Base-by-base conservation (phyloP, 2,888 invertebrate species). In the Oasisia sp. region DNA sequence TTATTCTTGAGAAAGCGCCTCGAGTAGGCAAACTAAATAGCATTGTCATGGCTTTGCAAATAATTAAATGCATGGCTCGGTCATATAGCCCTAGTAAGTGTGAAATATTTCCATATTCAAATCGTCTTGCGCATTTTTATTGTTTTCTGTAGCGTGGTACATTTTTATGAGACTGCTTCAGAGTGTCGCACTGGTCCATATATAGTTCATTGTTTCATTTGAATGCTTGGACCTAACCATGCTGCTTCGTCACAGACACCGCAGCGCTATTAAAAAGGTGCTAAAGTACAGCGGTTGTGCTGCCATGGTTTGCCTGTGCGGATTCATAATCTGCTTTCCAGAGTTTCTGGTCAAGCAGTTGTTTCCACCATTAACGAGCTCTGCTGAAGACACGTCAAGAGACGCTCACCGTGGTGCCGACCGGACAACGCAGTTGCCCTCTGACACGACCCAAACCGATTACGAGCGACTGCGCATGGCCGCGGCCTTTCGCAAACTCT, bases 101-200 rank as follows among this genome's bases (percentile, higher is more conserved):
- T 27, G 74, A 74, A 74, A 74, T 74, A 74, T 14, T 74, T 74
- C 74, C 74, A 74, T 74, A 74, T 74, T 74, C 74, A 74, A n/a
- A 74, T 74, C 74, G 74, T n/a, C 19, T 74, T 74, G 14, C 14
- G 7, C 74, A 27, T 74, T 74, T 74, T 74, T 74, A 74, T 74
- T 74, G 74, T 27, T 74, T 11, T 45, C n/a, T n/a, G n/a, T n/a
- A n/a, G n/a, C n/a, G 45, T 45, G 45, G 45, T 45, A 45, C 11
- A 45, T 45, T 7, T 50, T 50, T 9, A 50, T 50, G 50, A 50
- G 50, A 50, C 8, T 9, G 9, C 9, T 50, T 12, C 14, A 14
- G 14, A 12, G 9, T 8, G 50, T 50, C 50, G 50, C 14, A 50
- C 12, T 50, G 50, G 1, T 50, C 14, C 50, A 12, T 50, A 9